Conservation (phyloP, 2,797 vertebrate genomes). For the Gouania willdenowi region DNA sequence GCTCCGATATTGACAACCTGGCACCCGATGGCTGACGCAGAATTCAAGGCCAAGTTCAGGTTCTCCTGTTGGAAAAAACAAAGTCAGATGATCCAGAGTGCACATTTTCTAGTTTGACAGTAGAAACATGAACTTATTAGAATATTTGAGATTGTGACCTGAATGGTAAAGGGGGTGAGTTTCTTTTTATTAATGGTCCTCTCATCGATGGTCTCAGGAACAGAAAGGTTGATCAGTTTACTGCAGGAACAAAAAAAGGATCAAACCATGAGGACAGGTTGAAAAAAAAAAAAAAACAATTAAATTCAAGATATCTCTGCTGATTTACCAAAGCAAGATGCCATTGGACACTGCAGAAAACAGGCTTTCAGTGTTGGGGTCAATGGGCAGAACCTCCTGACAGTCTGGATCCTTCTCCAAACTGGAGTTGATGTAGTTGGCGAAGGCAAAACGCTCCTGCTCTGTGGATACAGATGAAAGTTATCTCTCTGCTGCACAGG, state of each 20-base stretch:
- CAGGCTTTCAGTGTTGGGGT: constrained; percentile 85
- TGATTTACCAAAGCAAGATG: constrained; percentile 86
- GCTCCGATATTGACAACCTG: constrained; percentile 98
- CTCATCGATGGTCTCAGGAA: constrained; percentile 95
- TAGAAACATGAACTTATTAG: no score
- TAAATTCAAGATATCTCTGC: no score
- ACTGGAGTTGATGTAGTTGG: constrained; percentile 94
- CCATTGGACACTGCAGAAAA: constrained; percentile 91
- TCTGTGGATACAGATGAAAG: constrained; percentile 69
- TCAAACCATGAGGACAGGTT: background rate
- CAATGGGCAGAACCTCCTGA: constrained; percentile 84
- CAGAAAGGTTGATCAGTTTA: constrained; percentile 97
- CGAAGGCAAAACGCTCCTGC: constrained; percentile 94
- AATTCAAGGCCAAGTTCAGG: constrained; percentile 94
- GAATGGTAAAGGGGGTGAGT: constrained; percentile 89
- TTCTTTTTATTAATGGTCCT: constrained; percentile 97
- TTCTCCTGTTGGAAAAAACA: constrained; percentile 81
- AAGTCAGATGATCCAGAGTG: no score
- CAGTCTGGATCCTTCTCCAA: constrained; percentile 90
- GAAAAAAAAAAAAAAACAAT: background rate
- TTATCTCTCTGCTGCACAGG: no score
- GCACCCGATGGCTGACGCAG: constrained; percentile 93
- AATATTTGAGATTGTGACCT: no score
- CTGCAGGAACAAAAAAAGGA: constrained; percentile 53
- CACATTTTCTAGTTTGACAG: no score